phyloP scores from a whole-genome alignment of 1,140 invertebrate genomes.

The Trachymyrmex septentrionalis region DNA sequence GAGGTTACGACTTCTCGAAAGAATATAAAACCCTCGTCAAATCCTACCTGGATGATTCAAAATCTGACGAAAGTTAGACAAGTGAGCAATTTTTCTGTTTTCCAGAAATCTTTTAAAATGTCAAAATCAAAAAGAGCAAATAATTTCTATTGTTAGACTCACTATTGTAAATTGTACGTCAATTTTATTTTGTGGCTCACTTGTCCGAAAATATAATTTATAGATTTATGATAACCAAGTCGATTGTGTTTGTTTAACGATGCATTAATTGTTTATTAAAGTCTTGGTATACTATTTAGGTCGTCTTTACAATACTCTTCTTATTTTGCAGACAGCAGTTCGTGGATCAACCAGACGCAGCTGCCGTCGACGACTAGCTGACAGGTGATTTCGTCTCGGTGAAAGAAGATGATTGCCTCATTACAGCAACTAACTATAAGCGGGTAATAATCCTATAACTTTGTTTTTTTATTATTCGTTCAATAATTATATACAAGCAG shows the following conservation, averaged over 20 bases:
- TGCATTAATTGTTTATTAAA: conserved; percentile 8
- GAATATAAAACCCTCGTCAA: conserved; percentile 19
- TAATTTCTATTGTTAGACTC: not conserved
- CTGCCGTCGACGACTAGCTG: conserved; percentile 72
- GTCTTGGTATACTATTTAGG: conserved; percentile 14
- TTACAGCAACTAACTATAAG: conserved; percentile 66
- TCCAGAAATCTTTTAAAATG: not conserved
- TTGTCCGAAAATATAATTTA: not conserved
- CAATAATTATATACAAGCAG: conserved; percentile 61
- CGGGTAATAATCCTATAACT: conserved; percentile 41
- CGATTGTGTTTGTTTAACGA: not conserved
- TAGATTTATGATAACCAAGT: not conserved
- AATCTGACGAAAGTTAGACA: conserved; percentile 82
- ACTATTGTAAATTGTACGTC: not conserved
- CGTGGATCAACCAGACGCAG: conserved; percentile 58
- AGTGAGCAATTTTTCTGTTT: not conserved
- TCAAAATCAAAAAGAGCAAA: not conserved
- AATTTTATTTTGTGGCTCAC: not conserved
- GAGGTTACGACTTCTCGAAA: conserved; percentile 21
- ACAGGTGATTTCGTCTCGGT: conserved; percentile 73
- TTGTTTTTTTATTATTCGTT: conserved; percentile 38
- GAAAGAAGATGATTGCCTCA: conserved; percentile 71
- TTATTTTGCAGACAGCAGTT: conserved; percentile 38
- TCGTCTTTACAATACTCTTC: conserved; percentile 13
- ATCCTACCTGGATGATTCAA: conserved; percentile 74